Conservation (phyloP, 2,113 vertebrate genomes). For the Pollachius pollachius region DNA sequence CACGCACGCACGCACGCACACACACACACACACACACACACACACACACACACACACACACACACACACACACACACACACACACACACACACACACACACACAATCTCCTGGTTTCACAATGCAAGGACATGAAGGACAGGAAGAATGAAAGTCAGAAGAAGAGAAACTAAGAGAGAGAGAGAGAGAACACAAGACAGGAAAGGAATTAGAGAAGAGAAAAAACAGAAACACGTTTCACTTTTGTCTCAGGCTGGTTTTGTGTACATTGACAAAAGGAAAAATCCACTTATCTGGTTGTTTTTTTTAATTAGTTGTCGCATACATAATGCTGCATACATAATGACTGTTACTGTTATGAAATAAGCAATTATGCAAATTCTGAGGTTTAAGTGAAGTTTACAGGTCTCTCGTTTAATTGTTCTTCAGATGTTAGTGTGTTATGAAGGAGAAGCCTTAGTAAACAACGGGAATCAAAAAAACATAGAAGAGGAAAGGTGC, state of each 20-base stretch:
- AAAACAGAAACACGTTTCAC: constrained; percentile 23
- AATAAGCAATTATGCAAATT: constrained; percentile 63
- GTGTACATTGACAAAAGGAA: constrained; percentile 15
- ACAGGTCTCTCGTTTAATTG: constrained; percentile 54
- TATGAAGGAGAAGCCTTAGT: constrained; percentile 30
- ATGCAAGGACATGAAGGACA: constrained; percentile 21
- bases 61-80: background rate
- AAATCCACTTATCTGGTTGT: background rate
- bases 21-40: constrained; percentile 6
- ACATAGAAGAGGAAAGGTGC: no score
- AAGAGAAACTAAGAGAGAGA: constrained; percentile 17
- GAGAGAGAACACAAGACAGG: no score
- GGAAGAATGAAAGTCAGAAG: constrained; percentile 9
- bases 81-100: constrained; percentile 17
- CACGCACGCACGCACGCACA: constrained; percentile 12
- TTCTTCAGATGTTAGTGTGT: constrained; percentile 49
- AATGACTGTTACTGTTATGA: constrained; percentile 58
- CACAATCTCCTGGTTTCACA: background rate
- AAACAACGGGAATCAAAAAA: no score
- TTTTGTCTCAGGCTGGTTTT: constrained; percentile 30
- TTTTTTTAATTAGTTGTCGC: constrained; percentile 65
- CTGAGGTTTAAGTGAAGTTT: constrained; percentile 52
- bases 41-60: background rate
- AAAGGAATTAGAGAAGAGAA: background rate
- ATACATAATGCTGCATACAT: constrained; percentile 40